Conservation (phyloP, 1,140 invertebrate genomes). For the Brachionus rubens region DNA sequence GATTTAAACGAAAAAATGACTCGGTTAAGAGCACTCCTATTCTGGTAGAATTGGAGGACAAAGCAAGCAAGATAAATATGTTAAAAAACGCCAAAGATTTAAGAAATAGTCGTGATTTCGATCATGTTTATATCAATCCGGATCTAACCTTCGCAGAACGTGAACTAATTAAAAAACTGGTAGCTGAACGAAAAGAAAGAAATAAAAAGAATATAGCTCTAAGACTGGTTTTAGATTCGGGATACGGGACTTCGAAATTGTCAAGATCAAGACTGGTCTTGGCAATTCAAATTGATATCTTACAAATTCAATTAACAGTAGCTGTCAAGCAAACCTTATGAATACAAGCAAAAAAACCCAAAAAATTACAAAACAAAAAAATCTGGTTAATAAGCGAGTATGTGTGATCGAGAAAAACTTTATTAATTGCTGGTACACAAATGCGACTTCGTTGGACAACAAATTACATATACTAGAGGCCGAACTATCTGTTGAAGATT, state of each 20-base stretch:
- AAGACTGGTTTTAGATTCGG: background rate
- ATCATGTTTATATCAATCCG: background rate
- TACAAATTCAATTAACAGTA: background rate
- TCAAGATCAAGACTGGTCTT: conserved; percentile 5
- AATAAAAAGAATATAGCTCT: background rate
- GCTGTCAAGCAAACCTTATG: background rate
- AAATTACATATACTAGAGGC: background rate
- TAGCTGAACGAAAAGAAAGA: background rate
- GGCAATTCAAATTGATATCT: background rate
- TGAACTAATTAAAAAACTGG: background rate
- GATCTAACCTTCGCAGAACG: background rate
- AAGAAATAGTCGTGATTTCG: background rate
- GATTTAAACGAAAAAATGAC: background rate
- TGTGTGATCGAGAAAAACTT: background rate
- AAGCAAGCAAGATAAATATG: background rate
- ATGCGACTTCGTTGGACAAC: background rate
- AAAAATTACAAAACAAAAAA: background rate
- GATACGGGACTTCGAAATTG: background rate
- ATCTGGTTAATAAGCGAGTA: background rate
- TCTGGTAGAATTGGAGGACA: background rate
- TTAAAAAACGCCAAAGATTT: background rate
- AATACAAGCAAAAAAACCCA: background rate
- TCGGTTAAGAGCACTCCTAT: background rate
- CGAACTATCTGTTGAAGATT: background rate
- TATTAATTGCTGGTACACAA: background rate